Evolutionary conservation across 2,888 invertebrate species (phyloP), one percentile per base, ranked within the genome.

Genomic region (Bugulina stolonifera): DNA sequence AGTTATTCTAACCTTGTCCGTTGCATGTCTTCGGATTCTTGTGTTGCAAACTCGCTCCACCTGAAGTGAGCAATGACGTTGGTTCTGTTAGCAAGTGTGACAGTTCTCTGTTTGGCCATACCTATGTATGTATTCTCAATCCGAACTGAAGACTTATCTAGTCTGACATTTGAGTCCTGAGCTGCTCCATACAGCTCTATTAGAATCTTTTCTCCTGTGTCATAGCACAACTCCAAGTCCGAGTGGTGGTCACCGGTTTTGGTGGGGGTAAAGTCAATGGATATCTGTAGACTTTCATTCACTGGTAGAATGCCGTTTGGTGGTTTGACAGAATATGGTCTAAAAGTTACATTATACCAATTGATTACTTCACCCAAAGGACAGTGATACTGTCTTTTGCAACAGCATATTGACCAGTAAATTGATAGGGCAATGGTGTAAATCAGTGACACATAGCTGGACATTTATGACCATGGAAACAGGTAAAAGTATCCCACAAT

Each of bases 71-170:
- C 81, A 29, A 84, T 82, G 58, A 84, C 80, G 74, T 83, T 79
- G 35, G 82, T 81, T 57, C 83, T 76, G 76, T 85, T 85, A 75
- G 76, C 76, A 64, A 85, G 80, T 43, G 80, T 80, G 0, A 84
- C 77, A 1, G 80, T 82, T 71, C 83, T 78, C 76, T 84, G 81
- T 76, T 81, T 83, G 71, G 82, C 81, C 83, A 84, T 82, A 3
- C 83, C 81, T 29, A 84, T 79, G 75, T 79, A 85, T 0, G 85
- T 85, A 76, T 80, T 82, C 73, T 84, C 84, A 72, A 85, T 81
- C 3, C 80, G 76, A 27, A 85, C 77, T 1, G 82, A 79, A 74
- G 80, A 82, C 75, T 83, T 84, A 75, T 85, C 84, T 72, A 85
- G 77, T 43, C 84, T 76, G 1, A 85, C 81, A 72, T 81, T 80